These are phyloP conservation scores for Vicugna pacos DNA, from an alignment of 2,113 vertebrate genomes.

Conservation along the genomic window DNA sequence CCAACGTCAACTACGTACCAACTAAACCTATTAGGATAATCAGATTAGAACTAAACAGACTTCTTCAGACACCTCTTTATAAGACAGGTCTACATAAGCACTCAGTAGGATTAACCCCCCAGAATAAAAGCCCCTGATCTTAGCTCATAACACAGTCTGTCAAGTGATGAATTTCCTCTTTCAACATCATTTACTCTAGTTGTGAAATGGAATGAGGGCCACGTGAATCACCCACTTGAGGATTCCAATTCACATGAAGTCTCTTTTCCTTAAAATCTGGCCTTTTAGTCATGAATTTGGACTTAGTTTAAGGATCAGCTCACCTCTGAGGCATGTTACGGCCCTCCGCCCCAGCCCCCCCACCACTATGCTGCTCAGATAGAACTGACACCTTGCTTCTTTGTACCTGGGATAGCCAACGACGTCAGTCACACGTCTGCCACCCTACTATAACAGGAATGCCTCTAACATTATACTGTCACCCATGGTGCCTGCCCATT, in stretches of 20 bases:
- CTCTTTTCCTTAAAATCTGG: not conserved
- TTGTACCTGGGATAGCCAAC: no score
- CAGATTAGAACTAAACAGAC: slow-evolving; percentile 82
- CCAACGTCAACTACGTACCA: slow-evolving; percentile 72
- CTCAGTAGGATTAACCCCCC: not conserved
- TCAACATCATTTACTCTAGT: not conserved
- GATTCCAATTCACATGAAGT: not conserved
- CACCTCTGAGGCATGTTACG: not conserved
- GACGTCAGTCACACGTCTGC: rapidly evolving
- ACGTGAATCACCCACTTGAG: not conserved
- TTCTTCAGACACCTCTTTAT: slow-evolving; percentile 39
- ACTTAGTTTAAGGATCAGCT: not conserved
- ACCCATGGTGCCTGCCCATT: not conserved
- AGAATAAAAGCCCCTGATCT: not conserved
- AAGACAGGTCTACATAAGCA: not conserved
- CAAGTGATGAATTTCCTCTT: not conserved
- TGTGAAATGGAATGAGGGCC: not conserved
- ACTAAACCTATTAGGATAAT: slow-evolving; percentile 82
- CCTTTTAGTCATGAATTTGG: not conserved
- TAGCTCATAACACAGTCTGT: not conserved
- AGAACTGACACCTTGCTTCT: not conserved
- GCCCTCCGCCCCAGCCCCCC: not conserved
- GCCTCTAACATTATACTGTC: not conserved
- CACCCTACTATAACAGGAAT: not conserved
- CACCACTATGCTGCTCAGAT: not conserved